Conservation (phyloP, 2,797 vertebrate species). For the Enteromius argenteus region DNA sequence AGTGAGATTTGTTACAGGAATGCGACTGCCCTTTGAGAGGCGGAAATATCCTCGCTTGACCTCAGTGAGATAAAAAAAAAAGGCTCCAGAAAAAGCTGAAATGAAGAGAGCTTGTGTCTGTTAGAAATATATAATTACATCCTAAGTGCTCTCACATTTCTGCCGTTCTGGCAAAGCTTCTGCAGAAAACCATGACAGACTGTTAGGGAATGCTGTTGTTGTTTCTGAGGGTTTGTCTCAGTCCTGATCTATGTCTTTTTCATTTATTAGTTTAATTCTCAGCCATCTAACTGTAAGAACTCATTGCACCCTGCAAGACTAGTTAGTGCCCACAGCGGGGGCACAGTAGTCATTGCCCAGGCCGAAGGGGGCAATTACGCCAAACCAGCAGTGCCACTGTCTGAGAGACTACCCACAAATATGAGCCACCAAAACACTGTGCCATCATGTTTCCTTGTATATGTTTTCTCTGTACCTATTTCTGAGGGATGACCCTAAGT, state of each 20-base stretch:
- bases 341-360: constrained; percentile 37
- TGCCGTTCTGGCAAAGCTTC: constrained; percentile 44
- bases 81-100: constrained; percentile 44
- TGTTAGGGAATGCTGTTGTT: constrained; percentile 40
- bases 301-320: constrained; percentile 15
- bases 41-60: constrained; percentile 52
- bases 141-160: constrained; percentile 57
- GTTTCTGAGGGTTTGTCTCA: constrained; percentile 46
- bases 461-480: constrained; percentile 36
- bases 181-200: constrained; percentile 41
- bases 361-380: constrained; percentile 50
- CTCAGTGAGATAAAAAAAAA: constrained; percentile 40
- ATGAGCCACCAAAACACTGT: constrained; percentile 43
- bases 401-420: constrained; percentile 49
- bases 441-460: constrained; percentile 40
- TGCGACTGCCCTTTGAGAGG: constrained; percentile 24
- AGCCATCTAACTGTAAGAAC: constrained; percentile 13
- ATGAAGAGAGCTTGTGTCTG: constrained; percentile 57
- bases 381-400: constrained; percentile 52
- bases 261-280: constrained; percentile 17
- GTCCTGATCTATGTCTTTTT: neutral
- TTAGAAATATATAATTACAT: constrained; percentile 59
- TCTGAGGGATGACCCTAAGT: constrained; percentile 20
- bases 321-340: constrained; percentile 47
- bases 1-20: constrained; percentile 42